A percentile compares a stretch with the other conserved stretches of the same genome.
phyloP scores from a whole-genome alignment of 1,140 invertebrate species.

The Palaemon carinicauda region DNA sequence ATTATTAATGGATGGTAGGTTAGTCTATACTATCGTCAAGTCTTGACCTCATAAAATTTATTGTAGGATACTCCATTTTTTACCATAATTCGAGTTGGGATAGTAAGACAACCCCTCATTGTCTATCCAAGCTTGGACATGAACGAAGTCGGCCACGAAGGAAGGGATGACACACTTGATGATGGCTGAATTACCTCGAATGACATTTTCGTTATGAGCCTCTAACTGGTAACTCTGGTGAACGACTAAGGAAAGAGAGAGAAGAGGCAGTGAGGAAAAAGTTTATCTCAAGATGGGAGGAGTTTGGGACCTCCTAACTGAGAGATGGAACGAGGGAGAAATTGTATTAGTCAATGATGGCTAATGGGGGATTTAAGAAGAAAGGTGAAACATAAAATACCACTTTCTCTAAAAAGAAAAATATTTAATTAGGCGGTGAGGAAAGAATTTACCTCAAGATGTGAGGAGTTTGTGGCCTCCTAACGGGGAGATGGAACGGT shows the following conservation, averaged over 20 bases:
- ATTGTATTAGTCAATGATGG: too few species aligned
- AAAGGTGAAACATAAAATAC: too few species aligned
- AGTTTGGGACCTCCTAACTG: too few species aligned
- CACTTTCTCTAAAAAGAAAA: too few species aligned
- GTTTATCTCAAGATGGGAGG: too few species aligned
- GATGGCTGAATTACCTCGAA: constrained; percentile 78
- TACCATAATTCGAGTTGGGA: constrained; percentile 53
- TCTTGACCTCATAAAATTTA: too few species aligned
- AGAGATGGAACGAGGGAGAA: too few species aligned
- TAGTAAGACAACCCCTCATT: constrained; percentile 77
- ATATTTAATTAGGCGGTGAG: background rate
- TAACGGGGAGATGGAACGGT: too few species aligned
- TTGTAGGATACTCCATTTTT: background rate
- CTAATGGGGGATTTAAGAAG: too few species aligned
- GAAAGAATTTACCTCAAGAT: background rate
- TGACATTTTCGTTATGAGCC: constrained; percentile 20
- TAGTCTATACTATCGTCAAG: too few species aligned
- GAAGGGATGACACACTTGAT: constrained; percentile 91
- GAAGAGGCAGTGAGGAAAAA: background rate
- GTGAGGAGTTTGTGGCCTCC: background rate
- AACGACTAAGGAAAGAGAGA: background rate
- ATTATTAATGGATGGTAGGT: too few species aligned
- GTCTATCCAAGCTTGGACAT: constrained; percentile 80
- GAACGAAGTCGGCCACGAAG: constrained; percentile 90
- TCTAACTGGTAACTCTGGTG: constrained; percentile 14